These are phyloP conservation scores for Antechinus stuartii DNA, from an alignment of 2,113 vertebrate species.

Conservation along the genomic window DNA sequence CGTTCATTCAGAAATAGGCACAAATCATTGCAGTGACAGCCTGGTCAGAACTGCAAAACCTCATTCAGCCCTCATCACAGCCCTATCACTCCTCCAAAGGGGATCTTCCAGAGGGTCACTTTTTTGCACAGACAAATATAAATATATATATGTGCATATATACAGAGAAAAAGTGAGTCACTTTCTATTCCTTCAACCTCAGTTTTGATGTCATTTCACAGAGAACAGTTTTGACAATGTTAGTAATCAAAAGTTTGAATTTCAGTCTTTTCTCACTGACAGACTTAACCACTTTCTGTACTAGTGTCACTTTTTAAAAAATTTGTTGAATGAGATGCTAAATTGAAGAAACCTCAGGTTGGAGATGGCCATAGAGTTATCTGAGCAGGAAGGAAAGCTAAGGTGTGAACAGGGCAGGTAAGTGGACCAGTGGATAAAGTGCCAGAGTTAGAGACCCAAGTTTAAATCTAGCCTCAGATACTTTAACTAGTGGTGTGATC, in stretches of 20 bases:
- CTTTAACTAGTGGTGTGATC: too few relatives aligned
- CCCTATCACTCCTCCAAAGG: background rate
- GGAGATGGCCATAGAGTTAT: background rate
- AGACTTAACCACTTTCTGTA: background rate
- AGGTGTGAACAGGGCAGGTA: background rate
- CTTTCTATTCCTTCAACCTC: background rate
- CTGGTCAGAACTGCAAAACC: too few relatives aligned
- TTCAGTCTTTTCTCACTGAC: background rate
- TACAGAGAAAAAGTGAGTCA: fast-evolving
- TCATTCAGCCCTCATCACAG: background rate
- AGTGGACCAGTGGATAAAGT: background rate
- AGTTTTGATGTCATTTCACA: background rate
- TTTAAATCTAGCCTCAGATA: background rate
- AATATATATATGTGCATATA: too few relatives aligned
- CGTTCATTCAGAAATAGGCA: background rate
- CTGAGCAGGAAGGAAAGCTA: background rate
- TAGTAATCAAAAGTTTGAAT: background rate
- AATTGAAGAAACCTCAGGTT: background rate
- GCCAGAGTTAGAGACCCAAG: background rate
- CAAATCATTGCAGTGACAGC: background rate
- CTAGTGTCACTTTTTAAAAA: background rate
- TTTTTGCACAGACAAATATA: background rate
- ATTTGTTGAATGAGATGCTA: background rate
- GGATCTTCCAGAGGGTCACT: background rate
- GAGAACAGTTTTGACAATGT: background rate